Evolutionary conservation across 2,888 invertebrate species (phyloP).

Genomic region (Cerastis leucographa): DNA sequence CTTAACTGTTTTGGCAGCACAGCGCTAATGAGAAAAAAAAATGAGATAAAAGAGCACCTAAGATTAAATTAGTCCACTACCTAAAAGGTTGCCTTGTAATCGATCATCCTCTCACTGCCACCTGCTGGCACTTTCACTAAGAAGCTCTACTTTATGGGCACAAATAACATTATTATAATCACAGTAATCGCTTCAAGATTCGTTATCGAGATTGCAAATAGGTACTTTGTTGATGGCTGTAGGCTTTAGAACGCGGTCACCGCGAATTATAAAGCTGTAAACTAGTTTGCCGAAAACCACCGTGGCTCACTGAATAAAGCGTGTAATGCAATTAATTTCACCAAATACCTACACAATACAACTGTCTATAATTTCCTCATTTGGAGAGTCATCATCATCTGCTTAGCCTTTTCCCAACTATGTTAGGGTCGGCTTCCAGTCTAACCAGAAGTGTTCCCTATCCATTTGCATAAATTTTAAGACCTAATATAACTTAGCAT

Average conservation of each 20-base stretch:
- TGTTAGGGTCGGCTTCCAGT: too few relatives aligned
- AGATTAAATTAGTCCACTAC: neutral
- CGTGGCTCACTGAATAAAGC: neutral
- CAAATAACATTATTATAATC: conserved; percentile 50
- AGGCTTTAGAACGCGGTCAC: conserved; percentile 35
- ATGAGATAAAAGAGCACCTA: neutral
- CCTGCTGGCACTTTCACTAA: conserved; percentile 55
- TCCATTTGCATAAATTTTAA: too few relatives aligned
- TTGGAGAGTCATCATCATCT: too few relatives aligned
- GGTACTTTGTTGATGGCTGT: conserved; percentile 27
- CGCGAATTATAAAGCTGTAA: conserved; percentile 5
- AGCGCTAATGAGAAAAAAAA: neutral
- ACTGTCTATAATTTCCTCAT: too few relatives aligned
- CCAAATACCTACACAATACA: too few relatives aligned
- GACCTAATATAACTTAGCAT: too few relatives aligned
- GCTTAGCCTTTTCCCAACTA: too few relatives aligned
- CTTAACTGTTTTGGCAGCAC: neutral
- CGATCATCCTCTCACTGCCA: conserved; percentile 38
- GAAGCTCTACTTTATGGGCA: conserved; percentile 31
- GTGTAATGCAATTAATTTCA: too few relatives aligned
- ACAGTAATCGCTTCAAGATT: conserved; percentile 37
- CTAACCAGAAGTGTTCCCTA: too few relatives aligned
- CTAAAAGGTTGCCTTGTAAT: conserved; percentile 10
- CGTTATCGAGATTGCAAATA: conserved; percentile 40
- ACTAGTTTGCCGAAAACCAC: neutral